These are phyloP conservation scores for Dendronephthya gigantea DNA, from an alignment of 64 coral and sea anemone genomes.

Conservation along the genomic window DNA sequence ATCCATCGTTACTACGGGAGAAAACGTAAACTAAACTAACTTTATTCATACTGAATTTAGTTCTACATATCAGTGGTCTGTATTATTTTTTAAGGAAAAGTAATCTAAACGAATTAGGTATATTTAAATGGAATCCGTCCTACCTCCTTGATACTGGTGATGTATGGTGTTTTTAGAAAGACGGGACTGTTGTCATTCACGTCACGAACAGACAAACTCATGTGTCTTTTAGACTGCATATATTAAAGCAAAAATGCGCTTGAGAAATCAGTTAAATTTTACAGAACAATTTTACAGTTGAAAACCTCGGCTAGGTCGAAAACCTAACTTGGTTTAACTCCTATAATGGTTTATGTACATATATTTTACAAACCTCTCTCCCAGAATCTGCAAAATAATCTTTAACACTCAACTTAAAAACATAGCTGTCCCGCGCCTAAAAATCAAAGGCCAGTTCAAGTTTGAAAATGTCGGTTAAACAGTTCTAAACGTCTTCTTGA, in stretches of 20 bases:
- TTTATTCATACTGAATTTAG: neutral
- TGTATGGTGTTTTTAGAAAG: slow-evolving; percentile 29
- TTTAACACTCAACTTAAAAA: neutral
- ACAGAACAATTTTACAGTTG: too few species aligned
- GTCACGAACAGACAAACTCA: slow-evolving; percentile 15
- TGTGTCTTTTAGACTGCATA: neutral
- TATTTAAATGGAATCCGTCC: neutral
- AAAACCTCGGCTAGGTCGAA: too few species aligned
- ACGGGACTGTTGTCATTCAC: slow-evolving; percentile 42
- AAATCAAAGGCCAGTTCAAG: neutral
- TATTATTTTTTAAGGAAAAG: too few species aligned
- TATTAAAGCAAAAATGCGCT: neutral
- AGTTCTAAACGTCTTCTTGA: too few species aligned
- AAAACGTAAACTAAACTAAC: neutral
- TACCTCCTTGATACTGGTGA: slow-evolving; percentile 19
- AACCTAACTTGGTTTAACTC: too few species aligned
- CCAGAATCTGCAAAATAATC: neutral
- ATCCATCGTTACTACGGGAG: too few species aligned
- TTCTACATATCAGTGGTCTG: neutral
- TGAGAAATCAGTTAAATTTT: neutral
- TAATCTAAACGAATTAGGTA: neutral
- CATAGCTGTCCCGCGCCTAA: neutral
- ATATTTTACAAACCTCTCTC: neutral
- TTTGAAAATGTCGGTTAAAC: too few species aligned
- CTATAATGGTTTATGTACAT: too few species aligned